phyloP scores from a whole-genome alignment of 2,888 invertebrate species.

The Eupithecia subfuscata region DNA sequence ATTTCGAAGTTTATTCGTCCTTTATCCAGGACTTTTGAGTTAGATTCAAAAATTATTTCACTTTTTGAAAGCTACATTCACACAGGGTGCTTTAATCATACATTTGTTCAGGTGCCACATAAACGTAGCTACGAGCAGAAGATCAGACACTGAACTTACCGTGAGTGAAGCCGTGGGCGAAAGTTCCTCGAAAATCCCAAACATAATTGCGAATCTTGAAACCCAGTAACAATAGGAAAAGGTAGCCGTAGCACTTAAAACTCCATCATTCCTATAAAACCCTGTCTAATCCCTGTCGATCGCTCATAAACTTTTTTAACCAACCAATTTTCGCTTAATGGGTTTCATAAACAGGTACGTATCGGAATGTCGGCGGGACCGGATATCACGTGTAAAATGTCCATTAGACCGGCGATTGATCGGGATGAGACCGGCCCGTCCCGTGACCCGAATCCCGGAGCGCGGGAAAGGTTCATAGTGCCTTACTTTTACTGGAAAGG shows the following conservation, averaged over 20 bases:
- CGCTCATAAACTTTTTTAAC: slow-evolving; percentile 27
- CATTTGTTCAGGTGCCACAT: neutral
- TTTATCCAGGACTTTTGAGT: neutral
- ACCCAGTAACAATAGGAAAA: neutral
- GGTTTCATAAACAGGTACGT: slow-evolving; percentile 62
- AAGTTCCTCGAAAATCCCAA: neutral
- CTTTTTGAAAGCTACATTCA: neutral
- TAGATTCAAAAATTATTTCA: neutral
- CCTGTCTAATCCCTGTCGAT: slow-evolving; percentile 13
- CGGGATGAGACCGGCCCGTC: slow-evolving; percentile 76
- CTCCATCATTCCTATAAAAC: neutral
- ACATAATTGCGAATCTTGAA: neutral
- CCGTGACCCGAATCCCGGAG: slow-evolving; percentile 73
- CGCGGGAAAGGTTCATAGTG: slow-evolving; percentile 49
- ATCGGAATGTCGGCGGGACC: slow-evolving; percentile 56
- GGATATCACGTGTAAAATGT: slow-evolving; percentile 83
- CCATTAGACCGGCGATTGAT: slow-evolving; percentile 79
- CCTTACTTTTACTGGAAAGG: slow-evolving; percentile 17
- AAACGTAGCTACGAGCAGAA: neutral
- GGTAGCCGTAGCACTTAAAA: neutral
- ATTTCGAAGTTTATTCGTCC: neutral
- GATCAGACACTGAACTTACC: neutral
- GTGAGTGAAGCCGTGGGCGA: neutral
- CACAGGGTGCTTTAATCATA: neutral
- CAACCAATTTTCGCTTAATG: slow-evolving; percentile 53